phyloP scores from a whole-genome alignment of 2,797 vertebrate species.

The Mareca penelope region DNA sequence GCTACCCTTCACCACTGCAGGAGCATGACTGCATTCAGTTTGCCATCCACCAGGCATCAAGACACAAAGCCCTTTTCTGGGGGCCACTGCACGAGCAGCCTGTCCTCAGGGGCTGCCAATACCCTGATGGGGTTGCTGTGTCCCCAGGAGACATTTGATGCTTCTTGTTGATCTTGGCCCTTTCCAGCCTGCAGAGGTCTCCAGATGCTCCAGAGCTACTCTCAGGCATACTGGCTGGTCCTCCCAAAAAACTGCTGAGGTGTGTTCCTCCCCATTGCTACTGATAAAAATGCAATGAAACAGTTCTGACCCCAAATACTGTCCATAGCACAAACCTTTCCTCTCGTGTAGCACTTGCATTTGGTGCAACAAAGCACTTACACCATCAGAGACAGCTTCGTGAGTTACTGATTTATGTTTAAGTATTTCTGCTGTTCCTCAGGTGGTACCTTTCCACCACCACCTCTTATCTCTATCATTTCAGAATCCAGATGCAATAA shows the following conservation, averaged over 20 bases:
- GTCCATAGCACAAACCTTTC: not conserved
- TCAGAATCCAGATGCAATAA: not conserved
- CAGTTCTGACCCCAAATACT: not conserved
- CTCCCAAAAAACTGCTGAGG: not conserved
- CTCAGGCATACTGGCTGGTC: not conserved
- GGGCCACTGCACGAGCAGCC: not conserved
- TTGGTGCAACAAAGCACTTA: not conserved
- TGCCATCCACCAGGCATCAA: not conserved
- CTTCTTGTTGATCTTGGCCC: not conserved
- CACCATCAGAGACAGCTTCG: not conserved
- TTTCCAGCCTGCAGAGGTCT: not conserved
- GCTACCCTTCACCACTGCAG: too few relatives aligned
- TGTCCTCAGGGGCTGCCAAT: too few relatives aligned
- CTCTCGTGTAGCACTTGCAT: too few relatives aligned
- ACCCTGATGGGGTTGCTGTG: too few relatives aligned
- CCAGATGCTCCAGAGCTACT: not conserved
- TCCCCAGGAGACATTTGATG: not conserved
- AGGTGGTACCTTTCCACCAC: not conserved
- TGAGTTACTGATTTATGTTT: not conserved
- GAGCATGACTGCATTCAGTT: too few relatives aligned
- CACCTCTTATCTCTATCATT: not conserved
- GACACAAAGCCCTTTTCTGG: not conserved
- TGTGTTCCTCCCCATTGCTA: not conserved
- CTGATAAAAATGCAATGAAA: not conserved
- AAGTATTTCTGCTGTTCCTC: not conserved